Base-by-base conservation (phyloP, 2,888 invertebrate genomes). In the Atherix ibis region DNA sequence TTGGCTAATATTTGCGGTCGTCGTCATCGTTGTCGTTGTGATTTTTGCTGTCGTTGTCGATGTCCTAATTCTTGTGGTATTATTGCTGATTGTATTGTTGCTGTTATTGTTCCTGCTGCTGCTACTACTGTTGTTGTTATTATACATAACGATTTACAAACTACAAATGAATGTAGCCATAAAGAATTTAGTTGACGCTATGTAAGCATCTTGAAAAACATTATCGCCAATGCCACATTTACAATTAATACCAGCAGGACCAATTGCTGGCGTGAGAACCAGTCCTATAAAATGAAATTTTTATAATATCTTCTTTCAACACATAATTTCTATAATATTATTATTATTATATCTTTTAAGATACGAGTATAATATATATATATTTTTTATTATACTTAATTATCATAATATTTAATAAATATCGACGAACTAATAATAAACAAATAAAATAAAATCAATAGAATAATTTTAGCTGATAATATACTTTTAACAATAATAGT, bases 121-220 rank as follows among this genome's bases (percentile, higher is more conserved):
- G n/a, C n/a, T n/a, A n/a, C n/a, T n/a, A n/a, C n/a, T n/a, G n/a
- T n/a, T n/a, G n/a, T n/a, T n/a, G n/a, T n/a, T n/a, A n/a, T n/a
- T n/a, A n/a, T n/a, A n/a, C n/a, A n/a, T n/a, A n/a, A n/a, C n/a
- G n/a, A n/a, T n/a, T n/a, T n/a, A n/a, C n/a, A n/a, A n/a, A n/a
- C n/a, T n/a, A n/a, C n/a, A n/a, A n/a, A n/a, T n/a, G n/a, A n/a
- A n/a, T n/a, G n/a, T n/a, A n/a, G n/a, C n/a, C n/a, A n/a, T n/a
- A n/a, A n/a, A 40, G 35, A 34, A 39, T 43, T 44, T 33, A 46
- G 45, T 48, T 48, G 63, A 66, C 74, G 76, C 84, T 88, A 91
- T 81, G 88, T 89, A 56, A 91, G 72, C 70, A 91, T 71, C 66
- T 89, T 89, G 72, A 88, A 83, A 71, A 91, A 91, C 77, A 91